A percentile compares a stretch with the other conserved stretches of the same genome.
Conservation (phyloP, 2,797 vertebrate genomes). For the Myripristis murdjan region DNA sequence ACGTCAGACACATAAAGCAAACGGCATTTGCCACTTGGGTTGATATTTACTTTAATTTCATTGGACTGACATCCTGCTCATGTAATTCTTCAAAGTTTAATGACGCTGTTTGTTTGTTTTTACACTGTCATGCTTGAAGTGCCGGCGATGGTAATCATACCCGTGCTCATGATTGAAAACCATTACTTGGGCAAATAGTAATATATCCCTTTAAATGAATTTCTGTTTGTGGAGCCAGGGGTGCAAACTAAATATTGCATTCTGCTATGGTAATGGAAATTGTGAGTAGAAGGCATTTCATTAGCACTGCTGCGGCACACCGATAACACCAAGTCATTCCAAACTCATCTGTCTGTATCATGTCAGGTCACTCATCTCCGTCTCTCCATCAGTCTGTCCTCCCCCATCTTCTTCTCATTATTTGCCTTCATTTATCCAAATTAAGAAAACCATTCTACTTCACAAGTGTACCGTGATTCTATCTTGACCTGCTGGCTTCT, state of each 20-base stretch:
- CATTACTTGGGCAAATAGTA: conserved; percentile 11
- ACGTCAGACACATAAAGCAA: conserved; percentile 18
- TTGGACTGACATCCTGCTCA: background rate
- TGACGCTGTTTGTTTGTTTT: conserved; percentile 1
- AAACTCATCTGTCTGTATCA: conserved; percentile 29
- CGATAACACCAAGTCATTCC: conserved; percentile 2
- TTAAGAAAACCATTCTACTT: background rate
- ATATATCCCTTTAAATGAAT: conserved; percentile 14
- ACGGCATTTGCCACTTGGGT: conserved; percentile 19
- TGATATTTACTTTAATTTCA: conserved; percentile 44
- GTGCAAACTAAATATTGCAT: conserved; percentile 1
- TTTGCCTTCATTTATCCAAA: conserved; percentile 13
- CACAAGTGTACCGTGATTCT: too few species aligned
- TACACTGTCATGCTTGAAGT: background rate
- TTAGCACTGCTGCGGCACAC: conserved; percentile 37
- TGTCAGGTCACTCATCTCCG: conserved; percentile 23
- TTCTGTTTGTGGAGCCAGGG: conserved; percentile 35
- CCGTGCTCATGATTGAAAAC: conserved; percentile 10
- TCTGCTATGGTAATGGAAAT: conserved; percentile 19
- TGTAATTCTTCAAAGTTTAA: conserved; percentile 13
- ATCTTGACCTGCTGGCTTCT: conserved; percentile 20
- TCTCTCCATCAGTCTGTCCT: conserved; percentile 9
- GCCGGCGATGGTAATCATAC: background rate
- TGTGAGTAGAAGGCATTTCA: conserved; percentile 29
- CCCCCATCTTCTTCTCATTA: conserved; percentile 24